These are phyloP conservation scores for Diaprepes abbreviatus DNA, from an alignment of 2,888 invertebrate genomes.

Conservation along the genomic window DNA sequence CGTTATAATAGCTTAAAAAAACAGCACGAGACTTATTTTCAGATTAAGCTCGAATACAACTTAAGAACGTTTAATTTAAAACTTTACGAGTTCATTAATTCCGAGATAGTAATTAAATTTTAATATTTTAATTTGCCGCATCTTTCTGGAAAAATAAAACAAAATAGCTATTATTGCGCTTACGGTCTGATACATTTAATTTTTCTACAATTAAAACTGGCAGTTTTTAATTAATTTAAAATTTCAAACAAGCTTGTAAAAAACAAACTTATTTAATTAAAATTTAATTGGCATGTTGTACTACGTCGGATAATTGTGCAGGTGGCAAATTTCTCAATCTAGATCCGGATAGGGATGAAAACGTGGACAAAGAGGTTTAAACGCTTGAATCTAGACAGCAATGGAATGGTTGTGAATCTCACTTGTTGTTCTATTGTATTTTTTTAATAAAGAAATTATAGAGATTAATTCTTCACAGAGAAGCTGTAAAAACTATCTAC, in stretches of 20 bases:
- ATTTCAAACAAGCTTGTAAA: too few relatives aligned
- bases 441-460: too few relatives aligned
- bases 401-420: too few relatives aligned
- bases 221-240: not conserved
- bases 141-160: not conserved
- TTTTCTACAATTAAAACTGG: not conserved
- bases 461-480: too few relatives aligned
- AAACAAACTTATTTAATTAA: not conserved
- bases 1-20: not conserved
- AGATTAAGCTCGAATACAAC: constrained; percentile 5
- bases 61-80: constrained; percentile 6
- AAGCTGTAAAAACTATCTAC: too few relatives aligned
- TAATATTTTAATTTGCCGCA: constrained; percentile 7
- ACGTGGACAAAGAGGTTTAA: too few relatives aligned
- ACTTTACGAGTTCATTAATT: constrained; percentile 17
- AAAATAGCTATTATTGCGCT: not conserved
- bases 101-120: constrained; percentile 9
- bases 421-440: too few relatives aligned
- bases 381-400: too few relatives aligned
- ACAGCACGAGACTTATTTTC: not conserved
- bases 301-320: too few relatives aligned
- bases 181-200: not conserved
- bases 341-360: too few relatives aligned
- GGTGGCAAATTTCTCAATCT: too few relatives aligned
- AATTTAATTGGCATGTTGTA: too few relatives aligned